Evolutionary conservation across 2,888 invertebrate species (phyloP), one percentile per base, ranked within the genome.

Genomic region (Cerastoderma edule): DNA sequence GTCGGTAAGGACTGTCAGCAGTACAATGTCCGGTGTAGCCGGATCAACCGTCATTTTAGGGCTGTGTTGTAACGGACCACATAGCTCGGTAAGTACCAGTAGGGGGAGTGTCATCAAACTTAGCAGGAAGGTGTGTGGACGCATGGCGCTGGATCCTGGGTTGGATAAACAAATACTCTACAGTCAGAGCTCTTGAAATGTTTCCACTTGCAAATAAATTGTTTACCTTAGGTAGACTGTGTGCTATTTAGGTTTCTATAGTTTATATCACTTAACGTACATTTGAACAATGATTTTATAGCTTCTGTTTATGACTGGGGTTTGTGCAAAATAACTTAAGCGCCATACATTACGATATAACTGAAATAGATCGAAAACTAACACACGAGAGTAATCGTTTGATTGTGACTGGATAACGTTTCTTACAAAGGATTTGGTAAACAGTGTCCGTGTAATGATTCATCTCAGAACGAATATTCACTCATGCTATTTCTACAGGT

Each of bases 1-100:
- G 27, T 60, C 24, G n/a, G n/a, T 24, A 24, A 60, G 35, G 8
- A 39, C 60, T 39, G 60, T 10, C 39, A 60, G 39, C 1, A 60
- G 8, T 2, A 39, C 60, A 1, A 39, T 5, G 39, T 60, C 24
- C 33, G 2, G 3, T 10, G 39, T 1, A 22, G 35, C 39, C 0
- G n/a, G 22, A 16, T 60, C 60, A 24, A 60, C 24, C 8, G 60
- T 39, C n/a, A 24, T 27, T 0, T 8, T 44, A 19, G 39, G 39
- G 3, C 24, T 35, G 39, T 60, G 22, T 1, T 35, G n/a, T 39
- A 39, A 8, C 10, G 60, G 60, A 24, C 60, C 60, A 27, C 60
- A 60, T 22, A 22, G 35, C n/a, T 60, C n/a, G 19, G 24, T 22
- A 10, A 1, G 3, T 3, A 39, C 39, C 6, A 57, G 32, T 16